These are phyloP conservation scores for Hydropsyche tenuis DNA, from an alignment of 1,140 invertebrate genomes.

Conservation along the genomic window DNA sequence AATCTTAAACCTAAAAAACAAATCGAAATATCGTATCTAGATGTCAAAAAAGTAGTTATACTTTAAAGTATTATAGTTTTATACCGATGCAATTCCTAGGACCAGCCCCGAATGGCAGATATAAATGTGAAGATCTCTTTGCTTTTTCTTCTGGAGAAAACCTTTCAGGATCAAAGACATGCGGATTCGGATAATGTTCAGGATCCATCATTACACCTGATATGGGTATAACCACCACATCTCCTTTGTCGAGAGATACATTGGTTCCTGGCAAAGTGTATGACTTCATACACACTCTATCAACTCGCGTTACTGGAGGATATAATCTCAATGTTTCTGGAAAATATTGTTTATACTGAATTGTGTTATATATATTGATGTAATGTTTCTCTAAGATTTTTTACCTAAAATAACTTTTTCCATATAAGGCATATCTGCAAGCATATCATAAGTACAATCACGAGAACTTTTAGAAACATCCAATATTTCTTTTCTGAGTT, in stretches of 20 bases:
- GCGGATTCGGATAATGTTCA: constrained; percentile 64
- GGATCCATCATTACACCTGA: constrained; percentile 67
- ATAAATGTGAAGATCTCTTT: constrained; percentile 63
- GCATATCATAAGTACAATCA: constrained; percentile 64
- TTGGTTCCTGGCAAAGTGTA: constrained; percentile 62
- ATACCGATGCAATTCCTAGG: constrained; percentile 76
- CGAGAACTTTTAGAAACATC: constrained; percentile 56
- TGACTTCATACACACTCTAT: constrained; percentile 60
- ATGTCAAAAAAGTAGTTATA: neutral
- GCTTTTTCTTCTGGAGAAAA: constrained; percentile 62
- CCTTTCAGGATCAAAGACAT: constrained; percentile 67
- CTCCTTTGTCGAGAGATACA: constrained; percentile 57
- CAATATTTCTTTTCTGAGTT: constrained; percentile 66
- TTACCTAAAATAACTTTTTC: constrained; percentile 62
- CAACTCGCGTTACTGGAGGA: constrained; percentile 62
- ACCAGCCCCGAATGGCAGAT: constrained; percentile 75
- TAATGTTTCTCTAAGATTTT: neutral
- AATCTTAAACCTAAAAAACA: constrained; percentile 45
- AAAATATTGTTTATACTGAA: constrained; percentile 50
- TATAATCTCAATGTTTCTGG: constrained; percentile 68
- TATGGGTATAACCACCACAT: constrained; percentile 58
- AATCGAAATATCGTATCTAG: neutral
- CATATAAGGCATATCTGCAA: constrained; percentile 64
- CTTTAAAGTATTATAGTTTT: neutral
- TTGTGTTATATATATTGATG: constrained; percentile 13